phyloP scores from a whole-genome alignment of 2,888 invertebrate genomes.

The Trilocha varians region DNA sequence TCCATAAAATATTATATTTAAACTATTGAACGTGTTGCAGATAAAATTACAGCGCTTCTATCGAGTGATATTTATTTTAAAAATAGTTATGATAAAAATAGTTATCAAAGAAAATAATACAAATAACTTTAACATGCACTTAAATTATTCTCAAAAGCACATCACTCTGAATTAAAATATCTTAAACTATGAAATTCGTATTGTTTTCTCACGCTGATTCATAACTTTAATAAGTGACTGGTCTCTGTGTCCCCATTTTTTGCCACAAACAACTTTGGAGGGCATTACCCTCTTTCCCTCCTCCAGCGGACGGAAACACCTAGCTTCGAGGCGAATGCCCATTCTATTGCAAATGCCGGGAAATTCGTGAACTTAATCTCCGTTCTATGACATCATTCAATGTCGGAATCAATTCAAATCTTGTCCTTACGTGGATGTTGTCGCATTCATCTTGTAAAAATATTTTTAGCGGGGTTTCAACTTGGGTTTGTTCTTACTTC shows the following conservation, averaged over 20 bases:
- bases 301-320: constrained; percentile 52
- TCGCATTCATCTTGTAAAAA: constrained; percentile 5
- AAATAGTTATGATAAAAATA: constrained; percentile 1
- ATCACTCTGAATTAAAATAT: not conserved
- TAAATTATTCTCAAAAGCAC: not conserved
- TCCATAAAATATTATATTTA: too few relatives aligned
- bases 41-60: too few relatives aligned
- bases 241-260: constrained; percentile 68
- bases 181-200: constrained; percentile 21
- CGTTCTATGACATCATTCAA: not conserved
- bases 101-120: too few relatives aligned
- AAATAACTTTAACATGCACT: too few relatives aligned
- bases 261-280: constrained; percentile 69
- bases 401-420: not conserved
- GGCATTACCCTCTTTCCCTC: constrained; percentile 61
- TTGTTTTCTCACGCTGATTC: constrained; percentile 68
- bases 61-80: not conserved
- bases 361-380: not conserved
- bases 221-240: constrained; percentile 64
- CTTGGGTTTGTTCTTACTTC: too few relatives aligned
- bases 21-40: too few relatives aligned
- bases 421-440: too few relatives aligned
- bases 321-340: constrained; percentile 47
- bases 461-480: too few relatives aligned
- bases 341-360: constrained; percentile 27